Percentiles rank a stretch among this genome's conserved stretches.
Evolutionary conservation across 2,797 vertebrate species (phyloP).

Genomic region (Coranthus polyacanthus): DNA sequence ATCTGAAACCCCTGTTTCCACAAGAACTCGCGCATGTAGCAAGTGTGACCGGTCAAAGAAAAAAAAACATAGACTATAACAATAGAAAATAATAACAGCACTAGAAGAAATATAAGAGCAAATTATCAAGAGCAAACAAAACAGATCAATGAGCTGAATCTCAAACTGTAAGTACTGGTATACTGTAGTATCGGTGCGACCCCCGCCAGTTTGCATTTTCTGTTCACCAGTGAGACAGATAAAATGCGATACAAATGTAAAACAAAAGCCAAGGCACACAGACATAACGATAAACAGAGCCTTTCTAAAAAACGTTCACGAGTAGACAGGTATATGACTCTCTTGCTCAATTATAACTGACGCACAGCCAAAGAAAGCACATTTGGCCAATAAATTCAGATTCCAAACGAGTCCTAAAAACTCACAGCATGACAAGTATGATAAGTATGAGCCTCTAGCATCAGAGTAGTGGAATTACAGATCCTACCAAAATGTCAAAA

Average conservation of each 20-base stretch:
- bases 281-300: constrained; percentile 3
- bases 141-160: too few species aligned
- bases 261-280: background rate
- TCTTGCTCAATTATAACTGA: constrained; percentile 4
- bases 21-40: too few species aligned
- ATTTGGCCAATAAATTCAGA: constrained; percentile 21
- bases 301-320: constrained; percentile 22
- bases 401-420: constrained; percentile 7
- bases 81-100: too few species aligned
- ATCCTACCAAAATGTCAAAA: background rate
- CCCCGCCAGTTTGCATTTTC: background rate
- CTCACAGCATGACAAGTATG: background rate
- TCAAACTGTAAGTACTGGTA: too few species aligned
- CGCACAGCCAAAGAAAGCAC: constrained; percentile 22
- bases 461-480: too few species aligned
- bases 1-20: too few species aligned
- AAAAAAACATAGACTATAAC: too few species aligned
- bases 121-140: too few species aligned
- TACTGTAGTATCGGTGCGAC: too few species aligned
- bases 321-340: constrained; percentile 2
- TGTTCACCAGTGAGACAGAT: background rate
- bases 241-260: too few species aligned
- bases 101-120: too few species aligned
- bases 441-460: background rate
- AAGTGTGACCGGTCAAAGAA: too few species aligned